Evolutionary conservation across 2,888 invertebrate species (phyloP).

Genomic region (Hypomecis atomaria): DNA sequence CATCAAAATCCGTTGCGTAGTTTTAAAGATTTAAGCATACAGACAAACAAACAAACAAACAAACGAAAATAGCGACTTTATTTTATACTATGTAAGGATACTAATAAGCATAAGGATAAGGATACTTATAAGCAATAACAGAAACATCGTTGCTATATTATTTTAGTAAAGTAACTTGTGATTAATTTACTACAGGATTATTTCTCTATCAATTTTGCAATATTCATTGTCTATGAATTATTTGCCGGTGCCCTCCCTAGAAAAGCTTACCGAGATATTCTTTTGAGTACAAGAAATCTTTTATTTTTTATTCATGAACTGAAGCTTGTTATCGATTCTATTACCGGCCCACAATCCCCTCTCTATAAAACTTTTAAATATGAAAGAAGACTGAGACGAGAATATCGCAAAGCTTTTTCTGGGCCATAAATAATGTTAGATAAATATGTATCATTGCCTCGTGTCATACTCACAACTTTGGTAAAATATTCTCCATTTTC

Average conservation of each 20-base stretch:
- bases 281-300: constrained; percentile 10
- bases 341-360: constrained; percentile 55
- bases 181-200: too few relatives aligned
- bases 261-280: constrained; percentile 17
- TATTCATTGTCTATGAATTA: too few relatives aligned
- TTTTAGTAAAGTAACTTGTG: too few relatives aligned
- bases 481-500: constrained; percentile 54
- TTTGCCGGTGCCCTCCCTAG: not conserved
- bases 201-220: too few relatives aligned
- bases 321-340: constrained; percentile 58
- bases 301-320: constrained; percentile 42
- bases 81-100: too few relatives aligned
- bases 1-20: too few relatives aligned
- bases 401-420: constrained; percentile 70
- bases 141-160: too few relatives aligned
- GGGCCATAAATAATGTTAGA: constrained; percentile 79
- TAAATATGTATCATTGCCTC: constrained; percentile 81
- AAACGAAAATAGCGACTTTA: too few relatives aligned
- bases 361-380: constrained; percentile 76
- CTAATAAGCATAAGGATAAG: too few relatives aligned
- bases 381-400: constrained; percentile 59
- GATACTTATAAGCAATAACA: too few relatives aligned
- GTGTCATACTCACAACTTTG: constrained; percentile 64
- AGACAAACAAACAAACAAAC: too few relatives aligned
- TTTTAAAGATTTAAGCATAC: too few relatives aligned